Base-by-base conservation (phyloP, 2,888 invertebrate genomes). In the Pseudococcus viburni region DNA sequence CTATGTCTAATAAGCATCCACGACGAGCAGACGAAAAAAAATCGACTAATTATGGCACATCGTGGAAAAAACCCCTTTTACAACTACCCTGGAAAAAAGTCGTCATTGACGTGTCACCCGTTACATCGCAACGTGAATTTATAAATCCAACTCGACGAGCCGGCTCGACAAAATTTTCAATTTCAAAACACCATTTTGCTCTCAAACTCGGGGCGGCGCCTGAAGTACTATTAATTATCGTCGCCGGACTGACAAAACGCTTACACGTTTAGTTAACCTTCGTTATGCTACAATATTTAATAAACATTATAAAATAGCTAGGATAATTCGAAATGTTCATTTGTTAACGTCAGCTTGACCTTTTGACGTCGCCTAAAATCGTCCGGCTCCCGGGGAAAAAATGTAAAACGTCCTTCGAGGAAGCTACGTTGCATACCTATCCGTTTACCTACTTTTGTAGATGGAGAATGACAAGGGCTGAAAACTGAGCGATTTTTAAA, bases 211-310 rank as follows among this genome's bases (percentile, higher is more conserved):
- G 68, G 12, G 68, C 33, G 12, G 26, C 68, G 68, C 12, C 68
- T 73, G 12, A 73, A 73, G 68, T 73, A 73, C 68, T 73, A 73
- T 73, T 73, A 73, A 73, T 73, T 73, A 73, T 73, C 68, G 68
- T 73, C 68, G 33, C 68, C 68, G 68, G 33, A 73, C 68, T 73
- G 68, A 73, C 68, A 73, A 73, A 73, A 73, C 68, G 68, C 68
- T 73, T 73, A 73, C 68, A 73, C 68, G 68, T 73, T 73, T 73
- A 73, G 68, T 73, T 73, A 73, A 73, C 68, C 68, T 73, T 73
- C 68, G 68, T 33, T 73, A 26, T 26, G 33, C 4, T 12, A 0
- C 9, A 33, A 73, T 73, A 73, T 73, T 73, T 73, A 73, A 73
- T 73, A 73, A 73, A 73, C 68, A 73, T 73, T 73, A 22, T 73